phyloP scores from a whole-genome alignment of 2,113 vertebrate genomes.

The Sorex fumeus region DNA sequence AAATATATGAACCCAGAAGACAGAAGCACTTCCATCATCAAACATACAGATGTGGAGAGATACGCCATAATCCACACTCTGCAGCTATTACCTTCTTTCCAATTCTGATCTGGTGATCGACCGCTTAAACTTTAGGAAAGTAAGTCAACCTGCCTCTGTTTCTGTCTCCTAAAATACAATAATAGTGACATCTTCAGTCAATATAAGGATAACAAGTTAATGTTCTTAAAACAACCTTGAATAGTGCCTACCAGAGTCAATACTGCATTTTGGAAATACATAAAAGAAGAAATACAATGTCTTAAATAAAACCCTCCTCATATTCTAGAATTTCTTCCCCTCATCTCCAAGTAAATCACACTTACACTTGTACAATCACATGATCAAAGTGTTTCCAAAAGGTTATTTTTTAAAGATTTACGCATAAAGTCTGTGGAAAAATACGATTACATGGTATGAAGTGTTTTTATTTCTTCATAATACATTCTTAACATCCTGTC shows the following conservation, averaged over 20 bases:
- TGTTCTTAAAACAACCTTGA: neutral
- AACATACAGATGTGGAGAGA: rapidly evolving
- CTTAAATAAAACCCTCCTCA: neutral
- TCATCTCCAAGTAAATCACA: neutral
- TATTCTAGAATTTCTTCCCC: constrained; percentile 14
- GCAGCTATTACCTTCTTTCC: neutral
- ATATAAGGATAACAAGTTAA: neutral
- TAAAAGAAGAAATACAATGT: neutral
- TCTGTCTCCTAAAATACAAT: neutral
- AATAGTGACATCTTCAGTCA: neutral
- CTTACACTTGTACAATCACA: constrained; percentile 7
- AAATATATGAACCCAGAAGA: neutral
- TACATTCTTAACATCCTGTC: neutral
- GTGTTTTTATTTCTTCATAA: constrained; percentile 41
- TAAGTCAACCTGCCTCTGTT: neutral
- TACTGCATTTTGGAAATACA: neutral
- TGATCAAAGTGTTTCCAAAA: neutral
- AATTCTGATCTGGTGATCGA: neutral
- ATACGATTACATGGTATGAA: constrained; percentile 59
- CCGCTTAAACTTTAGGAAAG: neutral
- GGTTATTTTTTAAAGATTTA: constrained; percentile 53
- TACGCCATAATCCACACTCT: rapidly evolving
- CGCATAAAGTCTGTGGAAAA: constrained; percentile 34
- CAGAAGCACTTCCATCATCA: neutral
- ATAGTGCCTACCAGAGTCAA: neutral